Evolutionary conservation across 2,797 vertebrate species (phyloP).

Genomic region (Cheirogaleus major): DNA sequence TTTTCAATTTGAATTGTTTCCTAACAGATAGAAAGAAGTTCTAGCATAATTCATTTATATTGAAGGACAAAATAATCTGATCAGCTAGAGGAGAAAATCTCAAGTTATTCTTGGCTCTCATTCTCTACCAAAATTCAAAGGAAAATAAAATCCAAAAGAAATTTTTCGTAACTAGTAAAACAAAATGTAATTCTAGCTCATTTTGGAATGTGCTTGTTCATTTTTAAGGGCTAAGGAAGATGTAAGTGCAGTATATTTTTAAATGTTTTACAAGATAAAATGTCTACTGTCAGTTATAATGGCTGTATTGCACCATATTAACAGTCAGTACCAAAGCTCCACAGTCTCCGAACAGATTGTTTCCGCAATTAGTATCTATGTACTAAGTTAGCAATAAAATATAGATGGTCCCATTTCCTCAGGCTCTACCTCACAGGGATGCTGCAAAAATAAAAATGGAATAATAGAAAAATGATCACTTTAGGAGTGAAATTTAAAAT

Average conservation of each 20-base stretch:
- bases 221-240: neutral
- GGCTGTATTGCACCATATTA: neutral
- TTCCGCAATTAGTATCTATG: slow-evolving; percentile 68
- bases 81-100: slow-evolving; percentile 11
- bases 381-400: slow-evolving; percentile 72
- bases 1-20: slow-evolving; percentile 58
- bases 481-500: slow-evolving; percentile 22
- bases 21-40: slow-evolving; percentile 54
- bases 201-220: neutral
- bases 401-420: slow-evolving; percentile 53
- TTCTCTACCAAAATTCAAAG: slow-evolving; percentile 45
- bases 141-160: slow-evolving; percentile 50
- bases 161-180: neutral
- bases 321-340: neutral
- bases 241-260: neutral
- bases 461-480: slow-evolving; percentile 27
- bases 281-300: neutral
- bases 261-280: neutral
- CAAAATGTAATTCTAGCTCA: neutral
- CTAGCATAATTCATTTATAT: slow-evolving; percentile 48
- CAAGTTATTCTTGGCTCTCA: neutral
- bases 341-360: slow-evolving; percentile 54
- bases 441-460: slow-evolving; percentile 53
- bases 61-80: slow-evolving; percentile 6
- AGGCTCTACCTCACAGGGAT: neutral